Base-by-base conservation (phyloP, 2,888 invertebrate genomes). In the Therioaphis trifolii region DNA sequence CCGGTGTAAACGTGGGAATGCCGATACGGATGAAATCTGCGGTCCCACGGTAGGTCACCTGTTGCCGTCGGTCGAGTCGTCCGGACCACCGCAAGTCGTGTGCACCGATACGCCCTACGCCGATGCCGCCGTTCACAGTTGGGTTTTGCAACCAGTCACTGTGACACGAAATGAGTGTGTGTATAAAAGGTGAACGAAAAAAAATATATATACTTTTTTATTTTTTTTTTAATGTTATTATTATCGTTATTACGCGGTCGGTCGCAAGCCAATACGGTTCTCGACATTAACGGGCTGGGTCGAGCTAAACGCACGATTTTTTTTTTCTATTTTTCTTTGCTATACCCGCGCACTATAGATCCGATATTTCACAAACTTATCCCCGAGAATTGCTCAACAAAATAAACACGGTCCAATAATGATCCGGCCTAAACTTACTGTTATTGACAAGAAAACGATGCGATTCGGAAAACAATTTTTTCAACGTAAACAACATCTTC, bases 11-110 rank as follows among this genome's bases (percentile, higher is more conserved):
- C 82, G 82, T 82, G 82, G 82, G 82, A 82, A 82, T 66, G 72
- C 63, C 72, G 82, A 74, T 74, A 82, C 72, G 82, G 72, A 82
- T 74, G 82, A 82, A 74, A 82, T 63, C 72, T 52, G 72, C 72
- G 82, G 72, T 82, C 72, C 72, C 82, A 82, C 72, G 72, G 82
- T 82, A 82, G 72, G 82, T 82, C 82, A 82, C 80, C 80, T 80
- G 80, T 80, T 80, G 71, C 69, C 80, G 68, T 43, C 61, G 72
- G 79, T 58, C 72, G 69, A 77, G 80, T 71, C 80, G 18, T 80
- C 29, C 61, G 72, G 46, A 71, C 78, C 80, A 80, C 72, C 63
- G 74, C 49, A 61, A 82, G 72, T 82, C 82, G 82, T 82, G 82
- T 82, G 74, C 82, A 66, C 72, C 82, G 72, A 82, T 72, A 72